A percentile compares a stretch with the other conserved stretches of the same genome.
phyloP scores from a whole-genome alignment of 1,140 invertebrate species.

The Hycleus cichorii region DNA sequence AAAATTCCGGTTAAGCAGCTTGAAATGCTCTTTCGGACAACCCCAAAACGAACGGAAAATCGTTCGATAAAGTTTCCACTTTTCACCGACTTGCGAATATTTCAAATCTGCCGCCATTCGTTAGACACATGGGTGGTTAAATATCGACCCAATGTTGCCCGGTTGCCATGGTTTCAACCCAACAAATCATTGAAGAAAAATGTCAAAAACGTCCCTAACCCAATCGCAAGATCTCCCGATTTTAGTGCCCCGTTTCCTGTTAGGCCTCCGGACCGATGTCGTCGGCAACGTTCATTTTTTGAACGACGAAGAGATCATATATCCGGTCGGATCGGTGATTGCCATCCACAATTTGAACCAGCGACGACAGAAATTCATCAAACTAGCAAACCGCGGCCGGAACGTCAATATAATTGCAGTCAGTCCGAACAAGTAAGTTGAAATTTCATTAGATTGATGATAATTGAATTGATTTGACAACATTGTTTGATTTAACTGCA shows the following conservation, averaged over 20 bases:
- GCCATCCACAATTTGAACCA: constrained; percentile 55
- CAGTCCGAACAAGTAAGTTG: constrained; percentile 56
- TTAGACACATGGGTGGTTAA: too few species aligned
- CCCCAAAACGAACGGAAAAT: too few species aligned
- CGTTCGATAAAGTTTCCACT: too few species aligned
- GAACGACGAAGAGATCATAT: constrained; percentile 58
- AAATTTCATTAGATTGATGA: neutral
- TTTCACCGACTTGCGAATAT: too few species aligned
- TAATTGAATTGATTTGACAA: neutral
- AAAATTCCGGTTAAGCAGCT: too few species aligned
- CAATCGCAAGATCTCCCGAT: constrained; percentile 19
- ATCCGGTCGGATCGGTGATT: constrained; percentile 58
- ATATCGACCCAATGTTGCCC: neutral
- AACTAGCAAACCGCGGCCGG: constrained; percentile 47
- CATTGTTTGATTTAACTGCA: neutral
- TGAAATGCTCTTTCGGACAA: too few species aligned
- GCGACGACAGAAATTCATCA: constrained; percentile 50
- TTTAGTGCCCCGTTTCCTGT: constrained; percentile 48
- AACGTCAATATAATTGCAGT: constrained; percentile 51
- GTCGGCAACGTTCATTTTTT: constrained; percentile 57
- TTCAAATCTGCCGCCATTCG: too few species aligned
- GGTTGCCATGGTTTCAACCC: neutral
- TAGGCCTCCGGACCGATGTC: constrained; percentile 52
- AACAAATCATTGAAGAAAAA: neutral
- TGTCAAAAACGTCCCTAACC: neutral